phyloP scores from a whole-genome alignment of 1,140 invertebrate genomes.

The Calephelis virginiensis region DNA sequence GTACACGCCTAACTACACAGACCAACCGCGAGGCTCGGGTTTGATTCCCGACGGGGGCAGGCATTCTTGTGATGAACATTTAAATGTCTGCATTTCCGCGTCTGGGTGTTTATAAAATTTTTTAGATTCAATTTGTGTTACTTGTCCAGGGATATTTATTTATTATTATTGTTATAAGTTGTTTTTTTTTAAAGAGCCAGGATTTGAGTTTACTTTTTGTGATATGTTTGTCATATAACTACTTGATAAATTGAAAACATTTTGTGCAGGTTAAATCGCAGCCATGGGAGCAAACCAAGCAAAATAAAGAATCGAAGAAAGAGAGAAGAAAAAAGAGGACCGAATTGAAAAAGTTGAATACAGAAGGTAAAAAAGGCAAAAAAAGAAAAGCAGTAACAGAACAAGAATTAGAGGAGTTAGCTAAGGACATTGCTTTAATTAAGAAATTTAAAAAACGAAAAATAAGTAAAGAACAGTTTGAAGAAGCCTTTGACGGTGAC shows the following conservation, averaged over 20 bases:
- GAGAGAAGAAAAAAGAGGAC: conserved; percentile 79
- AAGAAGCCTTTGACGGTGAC: conserved; percentile 77
- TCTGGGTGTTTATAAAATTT: no score
- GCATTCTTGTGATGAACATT: no score
- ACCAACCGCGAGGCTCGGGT: no score
- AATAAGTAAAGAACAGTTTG: conserved; percentile 81
- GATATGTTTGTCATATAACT: neutral
- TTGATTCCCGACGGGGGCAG: no score
- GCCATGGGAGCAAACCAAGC: conserved; percentile 90
- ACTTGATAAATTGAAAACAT: neutral
- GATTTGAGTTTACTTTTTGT: no score
- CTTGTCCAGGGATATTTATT: no score
- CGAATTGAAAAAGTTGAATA: conserved; percentile 71
- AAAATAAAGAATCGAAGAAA: conserved; percentile 85
- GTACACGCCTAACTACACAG: no score
- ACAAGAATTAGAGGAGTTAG: conserved; percentile 91
- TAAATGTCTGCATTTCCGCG: no score
- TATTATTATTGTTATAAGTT: no score
- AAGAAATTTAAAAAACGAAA: conserved; percentile 95
- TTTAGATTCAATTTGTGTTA: no score
- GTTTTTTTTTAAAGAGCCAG: no score
- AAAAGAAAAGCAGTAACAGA: conserved; percentile 80
- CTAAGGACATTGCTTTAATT: conserved; percentile 89
- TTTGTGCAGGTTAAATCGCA: conserved; percentile 72
- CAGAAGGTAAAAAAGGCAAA: conserved; percentile 73